Evolutionary conservation across 2,797 vertebrate species (phyloP).

Genomic region (Malurus leucopterus): DNA sequence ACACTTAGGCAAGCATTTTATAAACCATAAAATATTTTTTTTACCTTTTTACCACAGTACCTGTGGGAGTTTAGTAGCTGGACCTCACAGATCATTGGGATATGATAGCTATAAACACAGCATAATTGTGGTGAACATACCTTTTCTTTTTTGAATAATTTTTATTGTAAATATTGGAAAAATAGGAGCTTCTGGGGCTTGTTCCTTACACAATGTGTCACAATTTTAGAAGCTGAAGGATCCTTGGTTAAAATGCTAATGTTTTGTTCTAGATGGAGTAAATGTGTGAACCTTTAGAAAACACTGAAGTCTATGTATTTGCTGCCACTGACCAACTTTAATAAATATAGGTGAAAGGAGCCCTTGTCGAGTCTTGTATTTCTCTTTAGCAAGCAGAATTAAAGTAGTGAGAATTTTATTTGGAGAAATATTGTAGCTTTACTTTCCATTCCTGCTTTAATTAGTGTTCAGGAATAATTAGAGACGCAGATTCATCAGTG

Average conservation of each 20-base stretch:
- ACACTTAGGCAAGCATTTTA: neutral
- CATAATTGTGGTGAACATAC: too few relatives aligned
- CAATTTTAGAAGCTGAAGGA: neutral
- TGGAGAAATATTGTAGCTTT: neutral
- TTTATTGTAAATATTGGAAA: neutral
- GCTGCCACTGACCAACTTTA: neutral
- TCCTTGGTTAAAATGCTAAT: neutral
- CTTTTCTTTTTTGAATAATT: neutral
- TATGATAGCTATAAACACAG: neutral
- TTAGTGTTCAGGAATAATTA: neutral
- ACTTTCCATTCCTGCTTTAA: neutral
- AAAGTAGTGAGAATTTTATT: neutral
- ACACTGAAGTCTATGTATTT: neutral
- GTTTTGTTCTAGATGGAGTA: neutral
- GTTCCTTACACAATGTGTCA: rapidly evolving
- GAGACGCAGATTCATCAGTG: neutral
- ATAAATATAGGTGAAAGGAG: neutral
- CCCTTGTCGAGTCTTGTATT: neutral
- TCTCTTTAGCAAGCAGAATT: neutral
- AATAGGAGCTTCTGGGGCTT: neutral
- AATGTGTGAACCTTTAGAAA: neutral
- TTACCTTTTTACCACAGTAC: neutral
- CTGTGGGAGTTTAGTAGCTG: neutral
- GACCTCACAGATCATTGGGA: neutral
- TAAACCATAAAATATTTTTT: neutral